Base-by-base conservation (phyloP, 2,888 invertebrate genomes). In the Chalcis sispes region DNA sequence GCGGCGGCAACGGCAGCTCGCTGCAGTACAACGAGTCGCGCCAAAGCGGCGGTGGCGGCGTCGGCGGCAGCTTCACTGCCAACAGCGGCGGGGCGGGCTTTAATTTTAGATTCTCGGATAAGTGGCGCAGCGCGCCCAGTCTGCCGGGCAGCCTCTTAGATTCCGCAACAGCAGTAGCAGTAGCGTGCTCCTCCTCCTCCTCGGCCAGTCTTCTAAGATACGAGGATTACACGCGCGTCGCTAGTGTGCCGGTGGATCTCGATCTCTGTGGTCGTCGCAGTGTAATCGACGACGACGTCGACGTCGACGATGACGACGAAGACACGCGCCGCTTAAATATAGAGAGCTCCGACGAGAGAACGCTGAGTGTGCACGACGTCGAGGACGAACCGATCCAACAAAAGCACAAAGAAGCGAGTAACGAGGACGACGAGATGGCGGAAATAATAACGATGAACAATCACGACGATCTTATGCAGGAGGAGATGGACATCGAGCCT, bases 221-320 rank as follows among this genome's bases (percentile, higher is more conserved):
- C 77, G 88, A 88, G 78, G 85, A 87, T 74, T 85, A 87, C 79
- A 88, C 88, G 29, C 85, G 87, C 83, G 91, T 88, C 83, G 88
- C 91, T 56, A 92, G 92, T 83, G 91, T 94, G 75, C 94, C 94
- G 83, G 92, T 92, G 83, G 92, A 93, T 85, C 90, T 94, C 79
- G 92, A 93, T 90, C 90, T 93, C 82, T 91, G 91, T 89, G 80
- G 90, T 36, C 58, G 72, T 1, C 48, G 23, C 52, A 36, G 52
- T n/a, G 10, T 23, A 13, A 25, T 23, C 36, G 15, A n/a, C n/a
- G n/a, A 32, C 36, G 20, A 4, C 50, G 50, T 20, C 65, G 65
- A 66, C 27, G 27, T 32, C 52, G 77, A 59, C 25, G 70, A 80
- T 20, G 61, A 75, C 73, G 73, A 52, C 42, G 65, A 58, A 61